Conservation (phyloP, 2,888 invertebrate genomes). For the Apotomis turbidana region DNA sequence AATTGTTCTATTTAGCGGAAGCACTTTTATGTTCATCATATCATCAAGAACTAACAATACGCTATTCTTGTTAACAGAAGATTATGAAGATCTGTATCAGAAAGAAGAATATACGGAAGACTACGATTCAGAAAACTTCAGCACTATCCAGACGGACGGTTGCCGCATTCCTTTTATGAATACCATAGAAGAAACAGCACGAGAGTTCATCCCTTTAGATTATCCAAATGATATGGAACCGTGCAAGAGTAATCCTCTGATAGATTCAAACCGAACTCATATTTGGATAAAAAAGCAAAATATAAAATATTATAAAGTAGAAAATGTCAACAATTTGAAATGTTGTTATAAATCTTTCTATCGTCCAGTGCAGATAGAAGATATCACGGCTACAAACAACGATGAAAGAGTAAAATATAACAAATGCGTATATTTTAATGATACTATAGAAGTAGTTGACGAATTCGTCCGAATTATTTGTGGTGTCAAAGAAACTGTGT, state of each 20-base stretch:
- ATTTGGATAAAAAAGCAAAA: slow-evolving; percentile 76
- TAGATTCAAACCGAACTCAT: slow-evolving; percentile 82
- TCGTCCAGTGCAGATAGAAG: slow-evolving; percentile 67
- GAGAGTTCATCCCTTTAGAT: slow-evolving; percentile 64
- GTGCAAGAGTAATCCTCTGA: slow-evolving; percentile 71
- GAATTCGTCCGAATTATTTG: slow-evolving; percentile 88
- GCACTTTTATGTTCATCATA: slow-evolving; percentile 19
- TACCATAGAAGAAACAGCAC: slow-evolving; percentile 78
- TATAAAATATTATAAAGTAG: slow-evolving; percentile 72
- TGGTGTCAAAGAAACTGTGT: slow-evolving; percentile 57
- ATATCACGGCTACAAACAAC: slow-evolving; percentile 58
- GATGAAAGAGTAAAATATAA: slow-evolving; percentile 72
- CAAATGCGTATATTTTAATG: slow-evolving; percentile 71
- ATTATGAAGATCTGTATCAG: slow-evolving; percentile 17
- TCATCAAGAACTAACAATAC: slow-evolving; percentile 18
- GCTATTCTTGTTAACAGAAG: slow-evolving; percentile 20
- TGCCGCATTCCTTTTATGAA: slow-evolving; percentile 85
- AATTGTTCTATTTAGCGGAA: slow-evolving; percentile 8
- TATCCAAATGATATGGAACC: slow-evolving; percentile 72
- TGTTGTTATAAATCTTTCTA: slow-evolving; percentile 85
- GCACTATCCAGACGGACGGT: slow-evolving; percentile 83
- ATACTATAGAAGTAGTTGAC: slow-evolving; percentile 63
- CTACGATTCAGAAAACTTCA: slow-evolving; percentile 7
- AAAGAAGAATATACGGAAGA: slow-evolving; percentile 11
- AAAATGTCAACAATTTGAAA: slow-evolving; percentile 61